Percentiles rank a stretch among this genome's conserved stretches.
phyloP scores from a whole-genome alignment of 2,113 vertebrate species.

The Opisthocomus hoazin region DNA sequence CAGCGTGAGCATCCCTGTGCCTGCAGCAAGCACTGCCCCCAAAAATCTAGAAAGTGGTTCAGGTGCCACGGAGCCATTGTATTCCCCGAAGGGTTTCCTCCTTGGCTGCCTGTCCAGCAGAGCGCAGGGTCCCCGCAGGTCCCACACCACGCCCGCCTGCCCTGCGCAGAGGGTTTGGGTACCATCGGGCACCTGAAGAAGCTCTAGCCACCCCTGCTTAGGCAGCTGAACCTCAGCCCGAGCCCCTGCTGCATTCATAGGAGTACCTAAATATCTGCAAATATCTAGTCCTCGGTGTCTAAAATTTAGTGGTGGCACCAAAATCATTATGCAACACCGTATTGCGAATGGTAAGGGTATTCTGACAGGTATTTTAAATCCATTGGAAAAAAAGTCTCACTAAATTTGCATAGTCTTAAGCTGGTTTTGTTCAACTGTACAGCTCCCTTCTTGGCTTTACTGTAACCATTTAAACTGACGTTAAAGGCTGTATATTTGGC shows the following conservation, averaged over 20 bases:
- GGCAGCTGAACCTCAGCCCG: not conserved
- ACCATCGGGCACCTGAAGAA: not conserved
- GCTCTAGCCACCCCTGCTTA: not conserved
- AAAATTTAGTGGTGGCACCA: not conserved
- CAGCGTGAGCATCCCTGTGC: not conserved
- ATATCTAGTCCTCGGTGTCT: not conserved
- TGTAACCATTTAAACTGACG: not conserved
- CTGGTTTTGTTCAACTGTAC: not conserved
- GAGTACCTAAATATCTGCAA: not conserved
- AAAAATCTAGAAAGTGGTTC: not conserved
- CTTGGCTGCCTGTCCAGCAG: not conserved
- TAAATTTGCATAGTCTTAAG: not conserved
- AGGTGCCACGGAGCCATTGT: not conserved
- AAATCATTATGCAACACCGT: not conserved
- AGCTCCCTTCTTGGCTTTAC: not conserved
- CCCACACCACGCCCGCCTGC: accelerated
- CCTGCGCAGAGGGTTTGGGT: not conserved
- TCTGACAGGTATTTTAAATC: not conserved
- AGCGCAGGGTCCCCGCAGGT: not conserved
- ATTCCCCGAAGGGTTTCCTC: not conserved
- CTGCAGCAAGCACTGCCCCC: not conserved
- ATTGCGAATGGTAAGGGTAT: not conserved
- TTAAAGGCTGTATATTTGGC: not conserved
- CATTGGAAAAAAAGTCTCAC: not conserved
- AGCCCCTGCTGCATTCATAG: not conserved